These are phyloP conservation scores for Hemistola chrysoprasaria DNA, from an alignment of 2,888 invertebrate genomes.

Conservation along the genomic window DNA sequence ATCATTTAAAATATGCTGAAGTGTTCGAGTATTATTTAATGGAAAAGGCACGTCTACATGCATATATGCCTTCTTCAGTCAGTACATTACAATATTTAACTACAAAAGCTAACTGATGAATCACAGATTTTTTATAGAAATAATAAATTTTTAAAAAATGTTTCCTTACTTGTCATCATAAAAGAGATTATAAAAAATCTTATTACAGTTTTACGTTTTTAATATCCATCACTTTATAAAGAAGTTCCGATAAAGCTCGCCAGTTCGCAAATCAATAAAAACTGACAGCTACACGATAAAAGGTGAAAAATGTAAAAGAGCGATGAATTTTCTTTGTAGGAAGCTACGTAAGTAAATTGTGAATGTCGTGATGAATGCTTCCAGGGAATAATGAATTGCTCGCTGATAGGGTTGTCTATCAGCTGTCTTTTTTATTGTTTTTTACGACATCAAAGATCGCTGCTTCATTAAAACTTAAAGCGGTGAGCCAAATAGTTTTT, in stretches of 20 bases:
- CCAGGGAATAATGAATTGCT: slow-evolving; percentile 27
- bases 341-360: slow-evolving; percentile 22
- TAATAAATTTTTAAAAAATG: slow-evolving; percentile 1
- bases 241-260: slow-evolving; percentile 18
- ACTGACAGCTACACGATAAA: slow-evolving; percentile 24
- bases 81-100: too few relatives aligned
- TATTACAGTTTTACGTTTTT: slow-evolving; percentile 5
- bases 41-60: too few relatives aligned
- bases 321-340: slow-evolving; percentile 25
- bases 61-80: too few relatives aligned
- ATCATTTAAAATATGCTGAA: too few relatives aligned
- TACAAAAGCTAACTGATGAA: too few relatives aligned
- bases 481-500: too few relatives aligned
- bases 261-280: slow-evolving; percentile 22
- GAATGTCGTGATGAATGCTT: slow-evolving; percentile 29
- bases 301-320: slow-evolving; percentile 22
- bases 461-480: too few relatives aligned
- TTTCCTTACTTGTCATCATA: background rate
- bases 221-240: slow-evolving; percentile 16
- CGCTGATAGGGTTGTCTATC: slow-evolving; percentile 19
- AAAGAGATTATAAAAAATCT: slow-evolving; percentile 5
- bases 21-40: too few relatives aligned
- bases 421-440: slow-evolving; percentile 6
- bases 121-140: background rate
- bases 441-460: too few relatives aligned